Percentiles rank a stretch among this genome's conserved stretches.
Conservation (phyloP, 2,888 invertebrate species). For the Drosophila paranaensis region DNA sequence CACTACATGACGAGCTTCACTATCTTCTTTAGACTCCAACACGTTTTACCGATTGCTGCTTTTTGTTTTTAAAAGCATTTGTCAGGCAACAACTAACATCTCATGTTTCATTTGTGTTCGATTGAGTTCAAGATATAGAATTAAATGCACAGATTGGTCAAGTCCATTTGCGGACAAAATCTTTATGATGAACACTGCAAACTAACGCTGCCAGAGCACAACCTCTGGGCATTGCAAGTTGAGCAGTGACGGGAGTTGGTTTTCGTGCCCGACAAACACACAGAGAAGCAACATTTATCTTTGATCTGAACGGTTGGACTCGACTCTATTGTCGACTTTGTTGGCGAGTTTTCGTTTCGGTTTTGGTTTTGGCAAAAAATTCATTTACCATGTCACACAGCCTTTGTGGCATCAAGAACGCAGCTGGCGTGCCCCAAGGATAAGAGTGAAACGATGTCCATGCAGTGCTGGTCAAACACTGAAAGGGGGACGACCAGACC, state of each 20-base stretch:
- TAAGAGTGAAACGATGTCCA: slow-evolving; percentile 20
- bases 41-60: background rate
- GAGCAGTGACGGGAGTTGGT: slow-evolving; percentile 18
- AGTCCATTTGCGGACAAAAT: slow-evolving; percentile 14
- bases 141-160: background rate
- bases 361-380: slow-evolving; percentile 29
- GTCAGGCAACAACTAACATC: background rate
- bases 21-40: no score
- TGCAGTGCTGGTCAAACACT: slow-evolving; percentile 26
- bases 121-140: background rate
- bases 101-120: background rate
- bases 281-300: slow-evolving; percentile 34
- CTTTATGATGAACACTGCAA: background rate
- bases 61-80: background rate
- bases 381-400: slow-evolving; percentile 33
- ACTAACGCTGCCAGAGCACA: background rate
- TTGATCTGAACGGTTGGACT: slow-evolving; percentile 23
- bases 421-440: slow-evolving; percentile 42
- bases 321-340: slow-evolving; percentile 30
- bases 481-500: slow-evolving; percentile 22
- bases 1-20: no score
- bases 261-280: slow-evolving; percentile 7
- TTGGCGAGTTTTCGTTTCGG: slow-evolving; percentile 21
- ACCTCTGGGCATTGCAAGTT: slow-evolving; percentile 4
- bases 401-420: slow-evolving; percentile 39